Conservation (phyloP, 2,113 vertebrate genomes). For the Struthidea cinerea region DNA sequence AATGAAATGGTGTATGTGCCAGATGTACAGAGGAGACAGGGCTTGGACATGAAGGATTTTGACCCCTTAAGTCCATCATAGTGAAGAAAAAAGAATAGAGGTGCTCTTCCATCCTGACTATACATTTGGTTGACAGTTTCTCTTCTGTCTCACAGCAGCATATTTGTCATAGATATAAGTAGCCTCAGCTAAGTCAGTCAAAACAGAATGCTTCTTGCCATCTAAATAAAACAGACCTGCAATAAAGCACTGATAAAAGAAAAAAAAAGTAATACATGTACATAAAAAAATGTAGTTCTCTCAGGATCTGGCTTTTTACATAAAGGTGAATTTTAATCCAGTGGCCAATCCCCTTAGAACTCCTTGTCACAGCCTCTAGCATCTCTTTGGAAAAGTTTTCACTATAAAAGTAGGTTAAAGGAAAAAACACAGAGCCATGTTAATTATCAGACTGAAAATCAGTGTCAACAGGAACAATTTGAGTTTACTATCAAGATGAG, state of each 20-base stretch:
- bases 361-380: neutral
- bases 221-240: neutral
- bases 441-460: constrained; percentile 8
- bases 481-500: neutral
- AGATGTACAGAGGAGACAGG: neutral
- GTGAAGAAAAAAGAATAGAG: neutral
- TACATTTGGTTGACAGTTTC: neutral
- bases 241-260: neutral
- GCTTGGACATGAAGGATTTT: neutral
- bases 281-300: neutral
- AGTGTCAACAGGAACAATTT: neutral
- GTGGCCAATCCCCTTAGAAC: constrained; percentile 3
- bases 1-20: neutral
- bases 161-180: neutral
- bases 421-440: neutral
- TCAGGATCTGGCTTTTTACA: neutral
- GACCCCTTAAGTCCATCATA: neutral
- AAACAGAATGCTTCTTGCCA: neutral
- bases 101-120: neutral
- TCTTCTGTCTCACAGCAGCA: neutral
- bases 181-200: neutral
- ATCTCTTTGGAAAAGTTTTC: constrained; percentile 10
- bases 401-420: constrained; percentile 18
- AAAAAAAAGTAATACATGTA: neutral
- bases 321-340: constrained; percentile 52